Percentiles rank a stretch among this genome's conserved stretches.
These are phyloP conservation scores for Andrena camellia DNA, from an alignment of 2,888 invertebrate genomes.

Conservation along the genomic window DNA sequence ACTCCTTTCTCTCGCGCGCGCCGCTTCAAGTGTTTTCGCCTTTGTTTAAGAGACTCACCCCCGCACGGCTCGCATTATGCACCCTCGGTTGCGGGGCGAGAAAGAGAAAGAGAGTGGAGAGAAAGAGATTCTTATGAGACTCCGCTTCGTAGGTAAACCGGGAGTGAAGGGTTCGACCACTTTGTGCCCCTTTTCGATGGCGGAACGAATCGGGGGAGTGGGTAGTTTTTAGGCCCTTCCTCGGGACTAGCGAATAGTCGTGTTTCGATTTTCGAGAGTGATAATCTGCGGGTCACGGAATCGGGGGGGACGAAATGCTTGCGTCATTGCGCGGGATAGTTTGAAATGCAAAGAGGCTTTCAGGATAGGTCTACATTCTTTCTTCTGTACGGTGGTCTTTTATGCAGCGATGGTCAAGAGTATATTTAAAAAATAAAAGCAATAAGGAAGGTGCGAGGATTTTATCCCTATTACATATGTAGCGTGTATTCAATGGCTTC, in stretches of 20 bases:
- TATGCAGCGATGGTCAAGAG: too few species aligned
- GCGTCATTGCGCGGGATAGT: too few species aligned
- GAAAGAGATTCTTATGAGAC: conserved; percentile 68
- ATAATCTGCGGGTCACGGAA: not conserved
- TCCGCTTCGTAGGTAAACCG: conserved; percentile 65
- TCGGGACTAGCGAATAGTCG: not conserved
- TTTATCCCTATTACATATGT: too few species aligned
- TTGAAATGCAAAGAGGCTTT: not conserved
- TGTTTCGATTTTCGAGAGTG: not conserved
- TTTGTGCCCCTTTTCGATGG: conserved; percentile 58
- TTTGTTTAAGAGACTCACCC: conserved; percentile 74
- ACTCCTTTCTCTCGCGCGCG: conserved; percentile 71
- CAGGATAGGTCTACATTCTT: not conserved
- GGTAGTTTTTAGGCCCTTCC: not conserved
- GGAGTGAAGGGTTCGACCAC: conserved; percentile 67
- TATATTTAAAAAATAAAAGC: too few species aligned
- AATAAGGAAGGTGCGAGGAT: too few species aligned
- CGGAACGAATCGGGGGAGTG: not conserved
- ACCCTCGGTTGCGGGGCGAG: conserved; percentile 49
- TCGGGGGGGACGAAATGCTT: too few species aligned
- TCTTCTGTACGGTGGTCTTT: too few species aligned
- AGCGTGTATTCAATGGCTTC: too few species aligned
- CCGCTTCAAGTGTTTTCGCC: conserved; percentile 78
- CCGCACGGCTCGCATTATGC: conserved; percentile 58
- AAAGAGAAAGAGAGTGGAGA: too few species aligned